These are phyloP conservation scores for Ceryle rudis DNA, from an alignment of 2,797 vertebrate species.

Conservation along the genomic window DNA sequence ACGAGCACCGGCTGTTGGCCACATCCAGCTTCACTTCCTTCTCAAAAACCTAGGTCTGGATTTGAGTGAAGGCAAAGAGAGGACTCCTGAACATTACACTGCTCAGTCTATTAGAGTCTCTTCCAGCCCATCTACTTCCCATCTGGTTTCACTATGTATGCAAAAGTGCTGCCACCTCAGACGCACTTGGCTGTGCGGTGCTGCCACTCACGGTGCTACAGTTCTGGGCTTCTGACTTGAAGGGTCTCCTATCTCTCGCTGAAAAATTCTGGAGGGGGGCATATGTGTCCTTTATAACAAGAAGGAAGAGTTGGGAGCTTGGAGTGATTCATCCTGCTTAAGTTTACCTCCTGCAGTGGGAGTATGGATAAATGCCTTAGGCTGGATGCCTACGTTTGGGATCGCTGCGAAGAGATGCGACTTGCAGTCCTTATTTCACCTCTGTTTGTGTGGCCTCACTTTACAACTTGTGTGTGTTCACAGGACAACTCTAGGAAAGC, in stretches of 20 bases:
- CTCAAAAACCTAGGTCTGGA: neutral
- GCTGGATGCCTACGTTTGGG: neutral
- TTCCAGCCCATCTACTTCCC: neutral
- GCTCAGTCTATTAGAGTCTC: neutral
- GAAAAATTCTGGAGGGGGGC: neutral
- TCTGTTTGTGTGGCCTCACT: neutral
- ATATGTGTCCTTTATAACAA: neutral
- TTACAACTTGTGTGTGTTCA: neutral
- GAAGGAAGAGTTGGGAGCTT: neutral
- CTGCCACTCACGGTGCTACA: neutral
- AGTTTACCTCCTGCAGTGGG: neutral
- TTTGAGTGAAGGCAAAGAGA: neutral
- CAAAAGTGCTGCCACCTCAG: neutral
- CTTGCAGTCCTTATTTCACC: neutral
- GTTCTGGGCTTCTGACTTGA: neutral
- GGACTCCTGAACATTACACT: neutral
- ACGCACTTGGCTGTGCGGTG: rapidly evolving
- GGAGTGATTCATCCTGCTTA: neutral
- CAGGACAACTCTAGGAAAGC: neutral
- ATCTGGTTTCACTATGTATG: neutral
- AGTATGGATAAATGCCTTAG: neutral
- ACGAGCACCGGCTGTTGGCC: neutral
- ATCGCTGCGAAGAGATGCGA: neutral
- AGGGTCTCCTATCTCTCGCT: neutral
- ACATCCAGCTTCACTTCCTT: neutral